phyloP scores from a whole-genome alignment of 2,113 vertebrate genomes.

The Monopterus albus region DNA sequence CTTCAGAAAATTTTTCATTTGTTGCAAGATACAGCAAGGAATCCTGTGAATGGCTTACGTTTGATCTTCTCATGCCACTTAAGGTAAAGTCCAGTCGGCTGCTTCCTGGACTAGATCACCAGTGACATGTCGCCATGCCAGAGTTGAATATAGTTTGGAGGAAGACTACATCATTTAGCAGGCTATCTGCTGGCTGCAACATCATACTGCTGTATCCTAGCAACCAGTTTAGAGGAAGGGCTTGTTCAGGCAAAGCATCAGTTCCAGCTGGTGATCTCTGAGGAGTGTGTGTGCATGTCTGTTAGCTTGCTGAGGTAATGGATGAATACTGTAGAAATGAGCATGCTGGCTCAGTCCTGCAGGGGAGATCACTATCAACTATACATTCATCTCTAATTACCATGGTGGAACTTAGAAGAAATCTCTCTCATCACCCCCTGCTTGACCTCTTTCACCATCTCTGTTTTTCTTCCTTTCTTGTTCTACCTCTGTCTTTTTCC shows the following conservation, averaged over 20 bases:
- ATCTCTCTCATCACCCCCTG: constrained; percentile 30
- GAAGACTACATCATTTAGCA: constrained; percentile 70
- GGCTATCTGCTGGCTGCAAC: constrained; percentile 66
- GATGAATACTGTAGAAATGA: constrained; percentile 72
- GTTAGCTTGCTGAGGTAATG: constrained; percentile 57
- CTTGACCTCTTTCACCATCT: constrained; percentile 18
- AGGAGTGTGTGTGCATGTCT: constrained; percentile 54
- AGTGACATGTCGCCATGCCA: constrained; percentile 49
- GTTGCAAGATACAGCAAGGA: neutral
- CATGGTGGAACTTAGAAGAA: constrained; percentile 45
- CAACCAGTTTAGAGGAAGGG: constrained; percentile 77
- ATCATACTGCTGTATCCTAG: constrained; percentile 79
- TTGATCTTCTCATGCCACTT: constrained; percentile 37
- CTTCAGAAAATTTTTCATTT: neutral
- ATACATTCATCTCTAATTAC: constrained; percentile 76
- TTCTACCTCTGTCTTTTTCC: neutral
- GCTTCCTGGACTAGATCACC: constrained; percentile 49
- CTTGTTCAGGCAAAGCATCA: constrained; percentile 67
- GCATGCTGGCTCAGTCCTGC: constrained; percentile 60
- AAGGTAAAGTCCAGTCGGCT: constrained; percentile 19
- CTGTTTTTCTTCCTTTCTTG: neutral
- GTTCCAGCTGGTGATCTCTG: constrained; percentile 73
- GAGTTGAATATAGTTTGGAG: constrained; percentile 53
- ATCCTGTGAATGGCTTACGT: constrained; percentile 18
- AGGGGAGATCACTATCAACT: constrained; percentile 75